These are phyloP conservation scores for Caenorhabditis elegans DNA, from an alignment of 1,140 invertebrate genomes.

Conservation along the genomic window DNA sequence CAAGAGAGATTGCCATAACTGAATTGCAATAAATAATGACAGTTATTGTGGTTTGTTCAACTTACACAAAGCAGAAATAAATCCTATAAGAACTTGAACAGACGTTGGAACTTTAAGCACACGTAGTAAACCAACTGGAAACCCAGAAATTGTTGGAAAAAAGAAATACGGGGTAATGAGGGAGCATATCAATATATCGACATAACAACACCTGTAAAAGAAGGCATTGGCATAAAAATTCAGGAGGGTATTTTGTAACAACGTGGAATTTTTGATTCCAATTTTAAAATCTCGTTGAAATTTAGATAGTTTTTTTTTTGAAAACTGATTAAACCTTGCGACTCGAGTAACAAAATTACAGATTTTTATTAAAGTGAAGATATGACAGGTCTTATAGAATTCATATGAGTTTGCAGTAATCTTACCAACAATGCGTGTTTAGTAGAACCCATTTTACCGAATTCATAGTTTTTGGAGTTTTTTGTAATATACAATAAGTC, in stretches of 20 bases:
- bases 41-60: no score
- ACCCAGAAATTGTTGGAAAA: not conserved
- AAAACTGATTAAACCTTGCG: no score
- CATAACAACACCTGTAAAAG: not conserved
- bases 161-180: slow-evolving; percentile 3
- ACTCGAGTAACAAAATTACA: no score
- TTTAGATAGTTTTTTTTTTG: no score
- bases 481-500: not conserved
- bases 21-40: not conserved
- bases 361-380: no score
- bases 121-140: not conserved
- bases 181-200: not conserved
- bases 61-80: not conserved
- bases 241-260: no score
- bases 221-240: no score
- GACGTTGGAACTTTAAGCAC: not conserved
- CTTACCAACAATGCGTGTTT: not conserved
- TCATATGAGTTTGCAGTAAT: no score
- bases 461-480: not conserved
- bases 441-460: not conserved
- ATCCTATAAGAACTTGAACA: not conserved
- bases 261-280: no score
- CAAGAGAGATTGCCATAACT: not conserved
- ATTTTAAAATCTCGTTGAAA: no score
- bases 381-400: no score